These are phyloP conservation scores for Lycaon pictus DNA, from an alignment of 2,113 vertebrate species.

Conservation along the genomic window DNA sequence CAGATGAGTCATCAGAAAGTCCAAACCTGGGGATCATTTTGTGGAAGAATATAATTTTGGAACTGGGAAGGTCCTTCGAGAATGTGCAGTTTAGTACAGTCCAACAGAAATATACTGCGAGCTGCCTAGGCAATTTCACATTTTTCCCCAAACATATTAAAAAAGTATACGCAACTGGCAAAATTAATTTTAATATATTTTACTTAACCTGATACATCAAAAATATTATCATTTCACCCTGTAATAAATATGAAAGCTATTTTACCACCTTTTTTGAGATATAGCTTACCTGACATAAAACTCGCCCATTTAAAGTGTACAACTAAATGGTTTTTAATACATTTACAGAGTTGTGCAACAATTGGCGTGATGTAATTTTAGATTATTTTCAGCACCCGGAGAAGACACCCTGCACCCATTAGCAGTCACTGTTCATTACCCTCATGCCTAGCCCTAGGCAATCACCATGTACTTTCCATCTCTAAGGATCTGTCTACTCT, in stretches of 20 bases:
- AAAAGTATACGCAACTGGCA: background rate
- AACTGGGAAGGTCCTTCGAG: slow-evolving; percentile 10
- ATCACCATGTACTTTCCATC: background rate
- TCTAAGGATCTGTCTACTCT: background rate
- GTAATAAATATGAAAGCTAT: slow-evolving; percentile 22
- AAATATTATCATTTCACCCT: slow-evolving; percentile 41
- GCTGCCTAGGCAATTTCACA: background rate
- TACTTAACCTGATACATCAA: background rate
- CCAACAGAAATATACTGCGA: background rate
- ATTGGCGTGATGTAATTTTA: background rate
- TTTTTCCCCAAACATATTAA: background rate
- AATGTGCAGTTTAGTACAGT: fast-evolving
- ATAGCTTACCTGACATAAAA: slow-evolving; percentile 17
- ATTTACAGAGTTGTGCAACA: background rate
- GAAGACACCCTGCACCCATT: background rate
- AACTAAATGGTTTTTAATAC: background rate
- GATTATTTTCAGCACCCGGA: background rate
- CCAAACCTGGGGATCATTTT: slow-evolving; percentile 41
- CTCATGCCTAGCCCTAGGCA: background rate
- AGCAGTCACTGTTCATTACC: background rate
- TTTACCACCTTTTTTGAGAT: slow-evolving; percentile 44
- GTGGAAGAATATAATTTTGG: slow-evolving; percentile 56
- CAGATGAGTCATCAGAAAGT: slow-evolving; percentile 71
- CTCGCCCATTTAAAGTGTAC: background rate
- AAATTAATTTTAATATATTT: slow-evolving; percentile 43